Base-by-base conservation (phyloP, 2,113 vertebrate genomes). In the Ia io region DNA sequence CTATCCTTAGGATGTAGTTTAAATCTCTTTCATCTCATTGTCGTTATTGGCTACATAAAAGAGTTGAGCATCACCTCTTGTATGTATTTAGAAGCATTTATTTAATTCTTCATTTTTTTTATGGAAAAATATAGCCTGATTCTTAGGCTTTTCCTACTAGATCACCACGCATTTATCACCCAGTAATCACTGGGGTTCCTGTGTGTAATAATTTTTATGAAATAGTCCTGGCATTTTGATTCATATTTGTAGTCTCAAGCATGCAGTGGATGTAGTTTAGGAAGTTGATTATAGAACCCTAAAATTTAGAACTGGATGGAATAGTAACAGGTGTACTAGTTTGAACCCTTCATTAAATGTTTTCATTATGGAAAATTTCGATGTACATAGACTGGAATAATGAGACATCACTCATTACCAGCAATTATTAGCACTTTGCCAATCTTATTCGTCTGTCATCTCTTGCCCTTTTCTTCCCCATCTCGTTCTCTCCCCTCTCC, bases 271-370 rank as follows among this genome's bases (percentile, higher is more conserved):
- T 73, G 8, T 51, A 56, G n/a, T 49, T 82, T 69, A 63, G 47
- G 30, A 51, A 40, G 35, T 51, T 69, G 20, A 87, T 32, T 47
- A 25, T 10, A 37, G 53, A 86, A 63, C 13, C 40, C 9, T 70
- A 63, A 85, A 59, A 67, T 53, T 74, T 79, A 67, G 69, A 83
- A 28, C 40, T 42, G 23, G 37, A 51, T 59, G 84, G 61, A 85
- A 40, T 88, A 40, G 14, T 77, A 77, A 44, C 35, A 78, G n/a
- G 37, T 10, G 16, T 32, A 17, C 10, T 65, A 53, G 30, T n/a
- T 40, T 84, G 67, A 83, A 9, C n/a, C 12, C 7, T 82, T 91
- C 49, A 51, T 30, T 77, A 59, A 88, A 37, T 2, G n/a, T 79
- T 67, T 65, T 92, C 63, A 5, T 73, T 80, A 14, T 35, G 22